Evolutionary conservation across 2,797 vertebrate species (phyloP), one percentile per base, ranked within the genome.

Genomic region (Crenichthys baileyi): DNA sequence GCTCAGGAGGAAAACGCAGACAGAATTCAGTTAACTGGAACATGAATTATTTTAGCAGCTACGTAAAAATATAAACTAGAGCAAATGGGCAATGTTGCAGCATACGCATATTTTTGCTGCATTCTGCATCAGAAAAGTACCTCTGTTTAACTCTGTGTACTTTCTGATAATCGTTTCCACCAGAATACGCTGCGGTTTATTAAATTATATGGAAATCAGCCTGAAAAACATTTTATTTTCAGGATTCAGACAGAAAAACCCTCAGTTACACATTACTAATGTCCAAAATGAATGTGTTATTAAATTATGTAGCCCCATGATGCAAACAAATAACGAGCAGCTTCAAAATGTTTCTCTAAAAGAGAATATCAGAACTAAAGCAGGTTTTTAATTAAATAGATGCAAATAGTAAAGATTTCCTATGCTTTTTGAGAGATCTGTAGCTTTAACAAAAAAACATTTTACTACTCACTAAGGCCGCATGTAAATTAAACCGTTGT

Each of bases 41-140:
- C 41, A n/a, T n/a, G 13, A 39, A 15, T 72, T 55, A 44, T 74
- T 71, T 80, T 26, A 76, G 36, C 36, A 55, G 73, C 68, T 76
- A 50, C 48, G n/a, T 63, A 58, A 65, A 48, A 65, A 65, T 18
- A 9, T 0, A 48, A 12, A 48, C 9, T 1, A 22, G 16, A 36
- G 31, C 18, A 65, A 39, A 65, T 36, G 29, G 16, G 4, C 61
- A 65, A 39, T 8, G 31, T 22, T 36, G 61, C 31, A 65, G 61
- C 61, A 9, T 1, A 65, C 29, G 20, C 3, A 20, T 39, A 26
- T 29, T 65, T 7, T 65, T 61, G 58, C 29, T 36, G 61, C 31
- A 18, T 51, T 51, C 50, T 16, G 31, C 61, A 11, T 36, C 31
- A 9, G 36, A 72, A 15, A 2, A 44, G 63, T n/a, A 9, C 63